Evolutionary conservation across 2,888 invertebrate species (phyloP), one percentile per base, ranked within the genome.

Genomic region (Cremastinae sp.): DNA sequence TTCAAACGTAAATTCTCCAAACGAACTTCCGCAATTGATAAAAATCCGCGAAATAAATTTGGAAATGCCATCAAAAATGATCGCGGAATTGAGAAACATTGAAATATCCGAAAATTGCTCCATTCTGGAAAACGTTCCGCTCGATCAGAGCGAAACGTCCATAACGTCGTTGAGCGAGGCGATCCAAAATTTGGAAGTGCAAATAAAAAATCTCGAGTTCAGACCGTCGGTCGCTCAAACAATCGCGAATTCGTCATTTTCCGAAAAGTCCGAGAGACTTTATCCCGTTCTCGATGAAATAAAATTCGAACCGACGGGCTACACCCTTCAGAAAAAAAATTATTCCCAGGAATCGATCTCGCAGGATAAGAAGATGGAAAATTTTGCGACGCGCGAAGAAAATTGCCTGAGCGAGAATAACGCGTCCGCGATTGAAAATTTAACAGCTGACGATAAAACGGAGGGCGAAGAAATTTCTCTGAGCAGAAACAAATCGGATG

Each of bases 171-270:
- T 79, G 22, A 53, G 74, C 5, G 74, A 68, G 41, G 61, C 49
- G 10, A 77, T 79, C 20, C 47, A 77, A 66, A 74, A 77, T 39
- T 68, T 79, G 39, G 74, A 79, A 22, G 56, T 22, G 2, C 72
- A 79, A n/a, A 77, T 77, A 45, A 72, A 69, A 45, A 39, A 59
- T 20, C 55, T 79, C 18, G 79, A 75, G 55, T 59, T 74, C 10
- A 53, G 59, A 55, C 47, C 28, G 18, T 37, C 35, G 1, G 35
- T 39, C 14, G 14, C 56, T 1, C 16, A 45, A 12, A 62, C 28
- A 39, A 58, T 22, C 28, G 28, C 2, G 2, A 5, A 28, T 28
- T 28, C 51, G 56, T 37, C 7, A 14, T 49, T 3, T 12, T 62
- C 28, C 4, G 39, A 55, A 45, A 18, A 10, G 7, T 9, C 7